Percentiles rank a stretch among this genome's conserved stretches.
Evolutionary conservation across 2,113 vertebrate species (phyloP).

Genomic region (Zapornia atra): DNA sequence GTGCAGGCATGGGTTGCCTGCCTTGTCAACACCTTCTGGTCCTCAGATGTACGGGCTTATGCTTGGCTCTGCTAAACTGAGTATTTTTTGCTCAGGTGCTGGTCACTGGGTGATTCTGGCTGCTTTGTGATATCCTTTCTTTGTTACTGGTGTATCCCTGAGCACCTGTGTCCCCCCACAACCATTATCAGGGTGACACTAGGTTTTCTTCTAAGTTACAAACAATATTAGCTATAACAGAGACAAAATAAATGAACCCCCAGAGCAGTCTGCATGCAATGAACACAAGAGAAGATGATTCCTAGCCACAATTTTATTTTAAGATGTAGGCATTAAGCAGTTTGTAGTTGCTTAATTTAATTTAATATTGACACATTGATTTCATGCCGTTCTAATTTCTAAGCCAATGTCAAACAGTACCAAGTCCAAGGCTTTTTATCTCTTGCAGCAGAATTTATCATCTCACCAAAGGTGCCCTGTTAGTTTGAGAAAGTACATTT

Average conservation of each 20-base stretch:
- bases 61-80: neutral
- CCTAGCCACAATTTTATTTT: neutral
- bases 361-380: conserved; percentile 22
- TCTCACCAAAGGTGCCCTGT: neutral
- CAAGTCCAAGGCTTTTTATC: neutral
- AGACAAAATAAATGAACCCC: neutral
- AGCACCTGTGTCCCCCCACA: neutral
- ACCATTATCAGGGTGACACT: neutral
- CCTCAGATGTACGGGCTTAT: neutral
- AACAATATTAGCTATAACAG: neutral
- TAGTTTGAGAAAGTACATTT: neutral
- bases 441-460: conserved; percentile 8
- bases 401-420: neutral
- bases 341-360: neutral
- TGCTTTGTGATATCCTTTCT: neutral
- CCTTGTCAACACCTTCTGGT: neutral
- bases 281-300: neutral
- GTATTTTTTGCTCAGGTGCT: neutral
- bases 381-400: neutral
- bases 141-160: neutral
- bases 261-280: neutral
- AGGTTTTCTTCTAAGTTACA: neutral
- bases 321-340: neutral
- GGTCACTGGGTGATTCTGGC: neutral
- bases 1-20: rapidly evolving